Evolutionary conservation across 2,797 vertebrate genomes (phyloP), one percentile per base, ranked within the genome.

Genomic region (Leptatherina wallacei): DNA sequence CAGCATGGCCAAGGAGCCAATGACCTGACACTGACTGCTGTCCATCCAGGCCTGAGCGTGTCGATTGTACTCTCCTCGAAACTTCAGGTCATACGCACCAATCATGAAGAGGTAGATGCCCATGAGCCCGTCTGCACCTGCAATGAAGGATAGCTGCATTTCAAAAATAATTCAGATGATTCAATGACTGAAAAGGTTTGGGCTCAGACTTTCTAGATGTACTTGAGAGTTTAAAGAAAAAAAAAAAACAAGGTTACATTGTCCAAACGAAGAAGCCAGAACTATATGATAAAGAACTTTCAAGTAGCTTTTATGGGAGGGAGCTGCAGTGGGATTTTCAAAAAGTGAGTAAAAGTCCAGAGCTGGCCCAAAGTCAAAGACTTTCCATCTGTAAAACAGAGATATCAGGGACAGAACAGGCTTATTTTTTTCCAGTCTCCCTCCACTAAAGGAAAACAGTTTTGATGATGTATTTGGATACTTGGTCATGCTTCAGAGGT

Each of bases 41-140:
- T 98, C 97, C 95, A 96, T 99, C 98, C 98, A 99, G 65, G 96
- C 93, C 87, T 97, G 98, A 18, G 98, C 97, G 0, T 99, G 96
- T 52, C 95, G 95, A 84, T 99, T 99, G 93, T 99, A 99, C 89
- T 99, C 96, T 27, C 98, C 98, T 0, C 96, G 95, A 84, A 97
- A 99, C 92, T 97, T 98, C 74, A 99, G 91, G 85, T 99, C 98
- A 71, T 97, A 98, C 2, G 95, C 95, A 2, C 97, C 97, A 4
- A 99, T 98, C 93, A 96, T 95, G 91, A 99, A 97, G 82, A 99
- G 95, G 86, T 99, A 99, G 82, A 99, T 93, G 52, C 98, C 98
- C 98, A 99, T 99, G 71, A 99, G 92, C 72, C 98, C 98, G 59
- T 99, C 98, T 32, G 97, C 98, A 94, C 98, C 98, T 98, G 90